Evolutionary conservation across 1,140 invertebrate species (phyloP), one percentile per base, ranked within the genome.

Genomic region (Nasonia longicornis): DNA sequence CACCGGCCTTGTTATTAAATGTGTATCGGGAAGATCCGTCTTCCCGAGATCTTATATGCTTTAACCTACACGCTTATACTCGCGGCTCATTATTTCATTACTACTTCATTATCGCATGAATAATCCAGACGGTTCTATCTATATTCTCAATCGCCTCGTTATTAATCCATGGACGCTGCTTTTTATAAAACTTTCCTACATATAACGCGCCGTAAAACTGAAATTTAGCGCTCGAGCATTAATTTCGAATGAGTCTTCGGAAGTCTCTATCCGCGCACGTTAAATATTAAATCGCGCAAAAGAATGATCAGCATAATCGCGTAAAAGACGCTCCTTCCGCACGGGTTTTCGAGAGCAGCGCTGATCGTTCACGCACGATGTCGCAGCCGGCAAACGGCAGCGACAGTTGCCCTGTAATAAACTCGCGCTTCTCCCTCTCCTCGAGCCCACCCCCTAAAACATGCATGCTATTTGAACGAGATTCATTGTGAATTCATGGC

Each of bases 401-500:
- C 64, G 20, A 16, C 64, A 31, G 22, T 38, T 10, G 8, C 38
- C 12, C 66, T 74, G 48, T 75, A 29, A 74, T 74, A 66, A 42
- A 64, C 71, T 74, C 69, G n/a, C 4, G 58, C n/a, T 12, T 48
- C 38, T 77, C 67, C 8, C 35, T 38, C 69, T 52, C 45, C 74
- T 11, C 64, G 64, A 11, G 22, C 10, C 12, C 29, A 12, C 64
- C 64, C 52, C 26, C 63, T 74, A 80, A 80, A 75, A 75, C 63
- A 74, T 22, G 45, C 16, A 67, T 35, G 63, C 64, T 76, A 71
- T 81, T 81, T 70, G 63, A 70, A 77, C 26, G 14, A 76, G 80
- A 81, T 63, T 77, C 80, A 81, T 81, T 81, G 74, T 71, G 66
- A 72, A 77, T 77, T 77, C 74, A 77, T 81, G 52, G 22, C 29